Evolutionary conservation across 2,888 invertebrate species (phyloP), one percentile per base, ranked within the genome.

Genomic region (Camponotus fellah): DNA sequence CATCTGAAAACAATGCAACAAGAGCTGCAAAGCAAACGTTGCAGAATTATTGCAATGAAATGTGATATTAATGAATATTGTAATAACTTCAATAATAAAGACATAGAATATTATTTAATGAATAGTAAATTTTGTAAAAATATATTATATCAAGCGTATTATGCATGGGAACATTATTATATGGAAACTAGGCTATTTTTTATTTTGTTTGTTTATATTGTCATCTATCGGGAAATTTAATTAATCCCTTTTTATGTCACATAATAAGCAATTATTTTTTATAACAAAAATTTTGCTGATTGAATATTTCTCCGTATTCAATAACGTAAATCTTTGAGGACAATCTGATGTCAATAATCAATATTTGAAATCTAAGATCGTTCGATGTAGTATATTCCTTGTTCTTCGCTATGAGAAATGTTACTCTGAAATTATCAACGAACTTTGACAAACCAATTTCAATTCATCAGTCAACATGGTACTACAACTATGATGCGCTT

Each of bases 331-430:
- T 68, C 71, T 64, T 60, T 64, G 56, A 71, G 65, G 81, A 64
- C 53, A 62, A 74, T 34, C 34, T 46, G 37, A 77, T 79, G 84
- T 81, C 84, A 83, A 84, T 76, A 79, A 60, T 85, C 83, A 81
- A 87, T 88, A 88, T 88, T 88, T 87, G 83, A 88, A 87, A 88
- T 79, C 26, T 56, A 82, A 88, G 79, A 81, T 82, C 64, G 9
- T 65, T 40, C 68, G 71, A 40, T 71, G n/a, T 32, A 62, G 56
- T 37, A 26, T 77, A 58, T 77, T 85, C 56, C 66, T 12, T 17
- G 60, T 71, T 64, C 46, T 68, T 68, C 64, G 34, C 21, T 34
- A 32, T 17, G 40, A 34, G 46, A 40, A 68, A 56, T 64, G 17
- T 82, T 79, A 72, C 40, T 32, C 49, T 12, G 60, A 60, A 85